Conservation (phyloP, 1,140 invertebrate species). For the Drosophila sechellia region DNA sequence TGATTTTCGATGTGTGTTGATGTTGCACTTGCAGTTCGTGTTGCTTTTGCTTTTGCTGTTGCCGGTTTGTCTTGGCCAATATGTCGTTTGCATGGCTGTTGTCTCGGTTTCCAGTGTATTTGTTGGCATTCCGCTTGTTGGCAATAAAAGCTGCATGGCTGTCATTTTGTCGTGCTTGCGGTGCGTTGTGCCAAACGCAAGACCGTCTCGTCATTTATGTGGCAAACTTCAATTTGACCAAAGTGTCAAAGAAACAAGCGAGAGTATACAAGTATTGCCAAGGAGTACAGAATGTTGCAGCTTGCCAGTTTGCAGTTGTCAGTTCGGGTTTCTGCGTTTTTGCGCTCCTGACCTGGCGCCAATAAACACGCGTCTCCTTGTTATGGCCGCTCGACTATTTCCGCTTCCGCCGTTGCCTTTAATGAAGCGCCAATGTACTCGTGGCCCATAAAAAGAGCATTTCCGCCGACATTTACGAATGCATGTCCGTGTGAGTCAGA, state of each 20-base stretch:
- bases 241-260: conserved; percentile 55
- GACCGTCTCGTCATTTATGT: conserved; percentile 77
- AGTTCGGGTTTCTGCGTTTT: too few species aligned
- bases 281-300: conserved; percentile 21
- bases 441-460: conserved; percentile 73
- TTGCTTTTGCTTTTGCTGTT: conserved; percentile 11
- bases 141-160: conserved; percentile 71
- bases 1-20: conserved; percentile 70
- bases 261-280: conserved; percentile 9
- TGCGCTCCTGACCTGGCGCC: conserved; percentile 20
- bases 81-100: conserved; percentile 45
- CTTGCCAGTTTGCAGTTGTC: conserved; percentile 18
- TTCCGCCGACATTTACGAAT: conserved; percentile 55
- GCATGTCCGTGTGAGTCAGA: conserved; percentile 40
- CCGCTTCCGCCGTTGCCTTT: conserved; percentile 73
- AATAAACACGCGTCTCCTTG: conserved; percentile 46
- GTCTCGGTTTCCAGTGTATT: conserved; percentile 8
- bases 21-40: conserved; percentile 20
- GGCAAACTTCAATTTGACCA: conserved; percentile 62
- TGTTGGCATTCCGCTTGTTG: conserved; percentile 43
- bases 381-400: conserved; percentile 58
- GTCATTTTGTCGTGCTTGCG: conserved; percentile 65
- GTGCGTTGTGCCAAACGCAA: conserved; percentile 58
- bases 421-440: conserved; percentile 77
- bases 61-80: conserved; percentile 33